phyloP scores from a whole-genome alignment of 2,113 vertebrate species.

The Perognathus longimembris region DNA sequence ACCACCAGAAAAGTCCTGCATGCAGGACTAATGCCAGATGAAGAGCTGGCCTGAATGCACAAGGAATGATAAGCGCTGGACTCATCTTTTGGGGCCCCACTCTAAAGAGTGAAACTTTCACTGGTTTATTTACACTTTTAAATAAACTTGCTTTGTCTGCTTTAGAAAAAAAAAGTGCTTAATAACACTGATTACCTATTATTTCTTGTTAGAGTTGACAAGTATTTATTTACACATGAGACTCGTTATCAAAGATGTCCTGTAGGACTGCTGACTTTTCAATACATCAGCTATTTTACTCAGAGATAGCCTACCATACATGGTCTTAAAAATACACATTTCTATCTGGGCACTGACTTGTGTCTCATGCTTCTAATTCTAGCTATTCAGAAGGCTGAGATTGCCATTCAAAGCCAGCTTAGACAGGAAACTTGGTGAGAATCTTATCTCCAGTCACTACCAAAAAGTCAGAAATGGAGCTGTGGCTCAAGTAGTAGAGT shows the following conservation, averaged over 20 bases:
- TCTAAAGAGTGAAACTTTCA: too few relatives aligned
- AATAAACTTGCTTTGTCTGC: too few relatives aligned
- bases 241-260: neutral
- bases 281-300: neutral
- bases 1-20: neutral
- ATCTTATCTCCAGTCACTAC: too few relatives aligned
- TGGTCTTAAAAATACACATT: neutral
- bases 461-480: too few relatives aligned
- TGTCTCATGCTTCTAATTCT: too few relatives aligned
- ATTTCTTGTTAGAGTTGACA: neutral
- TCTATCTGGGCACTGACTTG: too few relatives aligned
- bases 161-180: neutral
- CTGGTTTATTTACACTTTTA: too few relatives aligned
- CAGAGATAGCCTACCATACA: neutral
- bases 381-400: too few relatives aligned
- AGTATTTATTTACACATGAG: neutral
- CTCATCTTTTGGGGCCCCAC: too few relatives aligned
- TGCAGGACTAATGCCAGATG: neutral
- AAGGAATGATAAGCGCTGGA: neutral
- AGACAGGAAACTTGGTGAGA: too few relatives aligned
- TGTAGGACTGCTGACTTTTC: neutral
- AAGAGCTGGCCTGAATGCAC: neutral
- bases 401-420: too few relatives aligned
- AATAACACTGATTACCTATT: neutral
- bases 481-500: too few relatives aligned